Base-by-base conservation (phyloP, 2,113 vertebrate species). In the Aplodontia rufa region DNA sequence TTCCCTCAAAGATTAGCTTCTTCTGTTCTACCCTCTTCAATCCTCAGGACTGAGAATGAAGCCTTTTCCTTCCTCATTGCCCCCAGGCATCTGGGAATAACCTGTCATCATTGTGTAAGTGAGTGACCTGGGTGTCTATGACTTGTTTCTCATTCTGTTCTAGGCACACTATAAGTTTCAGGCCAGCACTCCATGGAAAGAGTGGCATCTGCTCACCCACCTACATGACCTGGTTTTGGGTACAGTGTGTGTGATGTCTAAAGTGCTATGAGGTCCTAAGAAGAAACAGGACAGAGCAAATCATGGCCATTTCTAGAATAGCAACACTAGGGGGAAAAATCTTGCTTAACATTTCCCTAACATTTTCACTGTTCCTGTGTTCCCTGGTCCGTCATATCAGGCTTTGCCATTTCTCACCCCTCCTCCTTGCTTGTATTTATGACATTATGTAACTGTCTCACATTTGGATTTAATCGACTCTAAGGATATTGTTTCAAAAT, bases 381-480 rank as follows among this genome's bases (percentile, higher is more conserved):
- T 45, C 35, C 5, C 14, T 60, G 1, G 28, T n/a, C 53, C 28
- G 92, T 87, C 35, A 55, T 87, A n/a, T 42, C 66, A 94, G 83
- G 51, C 47, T 96, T 95, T 62, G 45, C 62, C 45, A 86, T 94
- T 93, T 93, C 79, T 89, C 20, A 8, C 4, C 30, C 58, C 12
- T 82, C n/a, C 62, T 84, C 58, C 49, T 84, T 37, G 75, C 64
- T 64, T 64, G 90, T 86, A 75, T 95, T 95, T 71, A 97, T 0
- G 8, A 94, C 13, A 79, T 97, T 97, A 97, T 89, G 86, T 94
- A 98, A 97, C 96, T 49, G 53, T 93, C 95, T 97, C 96, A 94
- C 79, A 92, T 97, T 97, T 96, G 95, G 81, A 96, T 96, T 97
- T 97, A 97, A 98, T 90, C 88, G 96, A 90, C 94, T 93, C 81